phyloP scores from a whole-genome alignment of 2,113 vertebrate genomes.

The Lepus americanus region DNA sequence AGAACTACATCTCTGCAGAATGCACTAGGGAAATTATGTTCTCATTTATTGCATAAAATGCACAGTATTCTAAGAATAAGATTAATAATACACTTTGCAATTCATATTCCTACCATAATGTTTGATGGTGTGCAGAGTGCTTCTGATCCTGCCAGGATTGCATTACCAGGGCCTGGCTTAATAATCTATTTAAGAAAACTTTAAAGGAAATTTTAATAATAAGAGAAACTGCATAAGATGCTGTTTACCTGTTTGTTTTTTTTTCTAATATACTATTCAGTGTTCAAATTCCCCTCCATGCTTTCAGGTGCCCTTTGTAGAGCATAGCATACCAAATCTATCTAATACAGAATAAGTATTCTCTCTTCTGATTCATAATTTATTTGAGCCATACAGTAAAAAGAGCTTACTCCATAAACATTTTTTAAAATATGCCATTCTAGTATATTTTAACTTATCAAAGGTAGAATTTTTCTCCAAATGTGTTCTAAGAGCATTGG shows the following conservation, averaged over 20 bases:
- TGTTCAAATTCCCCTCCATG: neutral
- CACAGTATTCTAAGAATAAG: neutral
- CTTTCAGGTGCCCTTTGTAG: neutral
- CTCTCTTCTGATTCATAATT: slow-evolving; percentile 45
- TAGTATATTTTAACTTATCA: slow-evolving; percentile 19
- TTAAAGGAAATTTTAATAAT: neutral
- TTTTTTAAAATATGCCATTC: neutral
- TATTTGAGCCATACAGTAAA: neutral
- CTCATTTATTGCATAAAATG: neutral
- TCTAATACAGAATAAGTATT: slow-evolving; percentile 3
- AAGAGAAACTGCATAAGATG: neutral
- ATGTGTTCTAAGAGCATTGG: neutral
- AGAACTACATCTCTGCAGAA: neutral
- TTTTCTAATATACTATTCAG: neutral
- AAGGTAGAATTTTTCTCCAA: slow-evolving; percentile 13
- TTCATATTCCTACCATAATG: neutral
- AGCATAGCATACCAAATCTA: neutral
- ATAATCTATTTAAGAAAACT: neutral
- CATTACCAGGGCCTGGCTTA: neutral
- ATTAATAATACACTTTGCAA: neutral
- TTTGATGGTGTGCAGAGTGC: neutral
- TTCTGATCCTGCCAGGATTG: neutral
- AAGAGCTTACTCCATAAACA: neutral
- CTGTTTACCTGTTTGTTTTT: neutral
- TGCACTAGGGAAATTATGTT: neutral